Base-by-base conservation (phyloP, 2,888 invertebrate genomes). In the Teleiodes luculella region DNA sequence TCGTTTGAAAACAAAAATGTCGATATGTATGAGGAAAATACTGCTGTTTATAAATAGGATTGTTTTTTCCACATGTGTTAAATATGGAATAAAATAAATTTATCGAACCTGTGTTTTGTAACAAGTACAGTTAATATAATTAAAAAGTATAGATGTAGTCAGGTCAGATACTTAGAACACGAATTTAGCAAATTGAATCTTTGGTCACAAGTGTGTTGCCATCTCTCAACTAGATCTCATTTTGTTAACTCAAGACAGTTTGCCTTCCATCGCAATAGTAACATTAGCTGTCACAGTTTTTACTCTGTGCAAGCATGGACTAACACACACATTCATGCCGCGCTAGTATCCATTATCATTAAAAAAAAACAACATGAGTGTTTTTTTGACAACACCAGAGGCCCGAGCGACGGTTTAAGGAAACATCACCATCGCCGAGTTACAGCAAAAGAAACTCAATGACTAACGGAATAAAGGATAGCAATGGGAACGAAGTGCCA, bases 401-500 rank as follows among this genome's bases (percentile, higher is more conserved):
- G 77, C 83, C 84, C 24, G 88, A 90, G 86, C 68, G 86, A 78
- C 77, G 79, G 59, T 84, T 83, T 73, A 87, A 87, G 72, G 88
- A 86, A 59, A 74, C 67, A 51, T 83, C 87, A 14, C 81, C 87
- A 16, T 70, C 78, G 48, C 63, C 77, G 31, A 70, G 79, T 65
- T 85, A 84, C 81, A 75, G 74, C 71, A 85, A 86, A 70, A 70
- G 83, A 52, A 74, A 67, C 67, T 80, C 83, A 51, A 78, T 83
- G 78, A 64, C 75, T 20, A 87, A 90, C 65, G 90, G 90, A 39
- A 72, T 80, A 46, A 91, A 91, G 63, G 92, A 92, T 70, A 90
- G 86, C 60, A 92, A 93, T 70, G 92, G 92, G 13, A 92, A 92
- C 67, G 90, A 90, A 61, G 83, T 90, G 57, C 88, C 91, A 2